phyloP scores from a whole-genome alignment of 2,113 vertebrate genomes.

The Monarcha castaneiventris region DNA sequence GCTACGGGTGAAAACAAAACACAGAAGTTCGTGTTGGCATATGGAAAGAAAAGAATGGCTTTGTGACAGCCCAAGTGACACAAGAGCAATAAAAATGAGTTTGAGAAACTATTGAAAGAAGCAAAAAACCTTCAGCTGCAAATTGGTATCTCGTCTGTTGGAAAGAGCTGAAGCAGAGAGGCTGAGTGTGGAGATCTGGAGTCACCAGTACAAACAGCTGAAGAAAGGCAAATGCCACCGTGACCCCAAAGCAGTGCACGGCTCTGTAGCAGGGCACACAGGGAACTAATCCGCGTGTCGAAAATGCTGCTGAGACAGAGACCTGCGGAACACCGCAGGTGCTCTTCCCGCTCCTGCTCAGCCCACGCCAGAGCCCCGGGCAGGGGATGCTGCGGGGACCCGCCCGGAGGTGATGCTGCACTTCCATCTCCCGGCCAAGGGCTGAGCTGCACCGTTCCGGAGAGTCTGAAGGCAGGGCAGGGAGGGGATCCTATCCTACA shows the following conservation, averaged over 20 bases:
- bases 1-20: background rate
- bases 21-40: background rate
- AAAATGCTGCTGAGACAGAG: background rate
- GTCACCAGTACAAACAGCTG: background rate
- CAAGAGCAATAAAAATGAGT: background rate
- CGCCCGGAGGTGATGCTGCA: background rate
- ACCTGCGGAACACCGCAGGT: too few species aligned
- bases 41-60: background rate
- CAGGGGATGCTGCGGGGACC: background rate
- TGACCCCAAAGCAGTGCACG: rapidly evolving
- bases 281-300: background rate
- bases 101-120: background rate
- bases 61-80: background rate
- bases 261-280: background rate
- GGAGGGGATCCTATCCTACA: background rate
- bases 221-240: background rate
- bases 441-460: background rate
- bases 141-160: background rate
- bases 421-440: constrained; percentile 18
- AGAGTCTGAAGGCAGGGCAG: background rate
- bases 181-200: background rate
- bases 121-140: background rate
- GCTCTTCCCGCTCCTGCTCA: background rate
- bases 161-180: background rate
- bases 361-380: background rate